Conservation (phyloP, 2,113 vertebrate genomes). For the Pachycephala philippinensis region DNA sequence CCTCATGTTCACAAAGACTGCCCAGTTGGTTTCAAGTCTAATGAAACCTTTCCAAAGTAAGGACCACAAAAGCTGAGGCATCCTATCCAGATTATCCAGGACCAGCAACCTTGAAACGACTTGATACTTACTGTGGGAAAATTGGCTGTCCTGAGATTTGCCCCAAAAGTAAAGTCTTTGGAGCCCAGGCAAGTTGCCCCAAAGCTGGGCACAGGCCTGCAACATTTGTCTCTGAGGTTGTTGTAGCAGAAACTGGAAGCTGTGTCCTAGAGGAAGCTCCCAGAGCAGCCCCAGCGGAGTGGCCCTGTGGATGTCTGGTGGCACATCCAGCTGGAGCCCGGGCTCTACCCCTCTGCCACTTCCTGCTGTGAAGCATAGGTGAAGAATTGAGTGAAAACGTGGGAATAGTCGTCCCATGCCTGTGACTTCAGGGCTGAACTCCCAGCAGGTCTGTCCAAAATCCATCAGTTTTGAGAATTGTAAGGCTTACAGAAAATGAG, state of each 20-base stretch:
- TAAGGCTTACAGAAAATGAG: background rate
- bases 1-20: background rate
- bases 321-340: background rate
- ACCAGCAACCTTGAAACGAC: background rate
- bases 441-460: background rate
- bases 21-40: background rate
- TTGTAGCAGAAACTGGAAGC: background rate
- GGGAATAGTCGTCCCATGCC: background rate
- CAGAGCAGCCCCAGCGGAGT: background rate
- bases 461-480: background rate
- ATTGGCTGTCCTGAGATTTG: background rate
- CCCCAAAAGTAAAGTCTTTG: background rate
- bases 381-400: background rate
- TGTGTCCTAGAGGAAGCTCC: background rate
- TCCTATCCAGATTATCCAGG: background rate
- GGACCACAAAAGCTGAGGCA: background rate
- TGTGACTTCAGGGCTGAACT: background rate
- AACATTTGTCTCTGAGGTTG: background rate
- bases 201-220: background rate
- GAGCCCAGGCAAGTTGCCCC: background rate
- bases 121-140: background rate
- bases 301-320: rapidly evolving
- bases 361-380: background rate
- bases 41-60: background rate
- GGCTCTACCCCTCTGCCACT: background rate